Percentiles rank a stretch among this genome's conserved stretches.
Evolutionary conservation across 1,140 invertebrate genomes (phyloP).

Genomic region (Procambarus virginalis): DNA sequence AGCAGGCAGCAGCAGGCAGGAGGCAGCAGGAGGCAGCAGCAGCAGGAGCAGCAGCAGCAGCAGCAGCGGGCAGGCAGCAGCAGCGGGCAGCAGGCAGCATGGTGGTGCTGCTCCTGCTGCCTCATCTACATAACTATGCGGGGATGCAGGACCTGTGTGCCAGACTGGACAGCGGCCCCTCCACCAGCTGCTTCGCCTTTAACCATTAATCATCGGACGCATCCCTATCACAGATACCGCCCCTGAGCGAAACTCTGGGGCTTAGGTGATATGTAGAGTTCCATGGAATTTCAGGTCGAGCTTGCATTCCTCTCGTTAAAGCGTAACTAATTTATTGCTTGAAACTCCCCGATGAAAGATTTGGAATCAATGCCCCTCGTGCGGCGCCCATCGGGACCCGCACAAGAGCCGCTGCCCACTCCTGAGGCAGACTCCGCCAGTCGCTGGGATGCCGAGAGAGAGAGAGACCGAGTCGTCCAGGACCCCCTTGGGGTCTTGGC

Average conservation of each 20-base stretch:
- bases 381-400: neutral
- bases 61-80: neutral
- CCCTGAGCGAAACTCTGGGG: conserved; percentile 47
- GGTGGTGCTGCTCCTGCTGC: conserved; percentile 24
- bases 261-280: conserved; percentile 21
- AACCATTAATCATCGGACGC: conserved; percentile 59
- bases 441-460: too few species aligned
- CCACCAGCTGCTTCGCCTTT: conserved; percentile 30
- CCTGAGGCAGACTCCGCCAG: too few species aligned
- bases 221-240: conserved; percentile 21
- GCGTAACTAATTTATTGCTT: conserved; percentile 67
- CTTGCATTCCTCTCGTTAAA: conserved; percentile 67
- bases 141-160: conserved; percentile 58
- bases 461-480: too few species aligned
- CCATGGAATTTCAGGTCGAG: conserved; percentile 55
- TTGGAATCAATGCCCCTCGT: conserved; percentile 42
- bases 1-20: neutral
- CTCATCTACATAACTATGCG: conserved; percentile 67
- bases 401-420: too few species aligned
- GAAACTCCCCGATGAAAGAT: conserved; percentile 63
- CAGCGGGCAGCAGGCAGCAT: neutral
- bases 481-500: too few species aligned
- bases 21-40: neutral
- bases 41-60: conserved; percentile 10
- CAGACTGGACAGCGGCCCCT: conserved; percentile 43